These are phyloP conservation scores for Venturia canescens DNA, from an alignment of 1,140 invertebrate genomes.

Conservation along the genomic window DNA sequence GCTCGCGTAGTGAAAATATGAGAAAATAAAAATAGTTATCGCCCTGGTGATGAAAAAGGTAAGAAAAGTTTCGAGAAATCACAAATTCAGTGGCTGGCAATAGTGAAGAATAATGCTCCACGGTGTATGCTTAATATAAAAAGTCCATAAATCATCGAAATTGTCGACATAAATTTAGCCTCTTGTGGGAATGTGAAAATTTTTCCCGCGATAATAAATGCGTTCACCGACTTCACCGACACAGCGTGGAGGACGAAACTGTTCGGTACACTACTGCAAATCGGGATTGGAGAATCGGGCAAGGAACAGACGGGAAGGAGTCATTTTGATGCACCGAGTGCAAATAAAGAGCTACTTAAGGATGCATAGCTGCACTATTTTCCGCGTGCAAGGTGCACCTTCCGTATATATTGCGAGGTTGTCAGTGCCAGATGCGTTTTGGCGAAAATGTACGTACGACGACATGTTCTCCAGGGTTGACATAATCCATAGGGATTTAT, in stretches of 20 bases:
- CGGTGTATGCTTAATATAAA: not conserved
- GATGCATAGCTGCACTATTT: slow-evolving; percentile 6
- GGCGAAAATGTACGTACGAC: not conserved
- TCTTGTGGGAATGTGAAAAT: not conserved
- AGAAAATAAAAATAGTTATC: not conserved
- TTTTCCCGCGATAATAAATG: slow-evolving; percentile 2
- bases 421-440: slow-evolving; percentile 20
- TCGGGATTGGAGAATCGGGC: not conserved
- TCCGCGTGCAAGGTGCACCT: not conserved
- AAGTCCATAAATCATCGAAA: slow-evolving; percentile 11
- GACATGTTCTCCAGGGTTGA: not conserved
- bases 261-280: not conserved
- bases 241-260: not conserved
- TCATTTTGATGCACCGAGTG: slow-evolving; percentile 16
- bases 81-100: not conserved
- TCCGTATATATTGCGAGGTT: not conserved
- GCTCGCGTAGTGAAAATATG: not conserved
- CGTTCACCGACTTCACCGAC: not conserved
- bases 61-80: not conserved
- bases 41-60: not conserved
- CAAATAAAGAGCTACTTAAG: slow-evolving; percentile 27
- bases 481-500: not conserved
- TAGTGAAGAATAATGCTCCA: not conserved
- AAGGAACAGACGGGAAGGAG: not conserved
- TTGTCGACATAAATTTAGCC: not conserved